These are phyloP conservation scores for Sinohyriopsis cumingii DNA, from an alignment of 2,888 invertebrate genomes.

Conservation along the genomic window DNA sequence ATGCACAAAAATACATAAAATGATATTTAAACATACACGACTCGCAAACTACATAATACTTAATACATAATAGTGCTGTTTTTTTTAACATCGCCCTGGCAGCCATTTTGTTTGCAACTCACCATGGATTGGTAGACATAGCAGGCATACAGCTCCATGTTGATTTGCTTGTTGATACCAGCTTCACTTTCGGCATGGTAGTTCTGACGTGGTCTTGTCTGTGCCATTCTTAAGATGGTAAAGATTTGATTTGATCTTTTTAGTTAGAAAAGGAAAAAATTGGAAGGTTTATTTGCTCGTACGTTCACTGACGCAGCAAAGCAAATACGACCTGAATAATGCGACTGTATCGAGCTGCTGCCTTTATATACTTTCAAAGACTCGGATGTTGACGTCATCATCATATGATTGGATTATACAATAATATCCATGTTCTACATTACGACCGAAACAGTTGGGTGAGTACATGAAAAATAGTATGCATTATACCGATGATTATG, in stretches of 20 bases:
- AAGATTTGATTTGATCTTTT: no score
- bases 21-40: no score
- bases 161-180: constrained; percentile 69
- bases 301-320: constrained; percentile 71
- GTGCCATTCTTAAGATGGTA: constrained; percentile 57
- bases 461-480: no score
- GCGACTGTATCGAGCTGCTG: background rate
- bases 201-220: constrained; percentile 71
- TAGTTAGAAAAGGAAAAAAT: constrained; percentile 1
- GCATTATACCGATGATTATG: no score
- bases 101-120: constrained; percentile 55
- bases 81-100: constrained; percentile 53
- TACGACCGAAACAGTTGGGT: no score
- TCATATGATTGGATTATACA: no score
- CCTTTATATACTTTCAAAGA: background rate
- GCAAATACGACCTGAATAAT: constrained; percentile 40
- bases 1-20: constrained; percentile 24
- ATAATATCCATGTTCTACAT: no score
- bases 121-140: constrained; percentile 69
- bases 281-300: constrained; percentile 52
- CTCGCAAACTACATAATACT: no score
- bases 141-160: constrained; percentile 68
- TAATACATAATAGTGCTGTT: no score
- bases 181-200: constrained; percentile 67
- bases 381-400: no score